Conservation (phyloP, 2,888 invertebrate species). For the Arge pagana region DNA sequence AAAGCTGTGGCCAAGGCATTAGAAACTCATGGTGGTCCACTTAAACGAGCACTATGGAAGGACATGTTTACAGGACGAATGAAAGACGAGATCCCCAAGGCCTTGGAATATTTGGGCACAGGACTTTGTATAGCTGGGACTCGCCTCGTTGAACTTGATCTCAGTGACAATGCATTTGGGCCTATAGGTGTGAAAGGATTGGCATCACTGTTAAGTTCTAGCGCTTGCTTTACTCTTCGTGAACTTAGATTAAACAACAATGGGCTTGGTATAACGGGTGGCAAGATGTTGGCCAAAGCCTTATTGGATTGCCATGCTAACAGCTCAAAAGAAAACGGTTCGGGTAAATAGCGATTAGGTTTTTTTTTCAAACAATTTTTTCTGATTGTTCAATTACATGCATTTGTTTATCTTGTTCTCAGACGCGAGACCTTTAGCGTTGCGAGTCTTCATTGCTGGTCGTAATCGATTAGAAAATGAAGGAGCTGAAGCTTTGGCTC, state of each 20-base stretch:
- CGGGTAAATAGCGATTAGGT: slow-evolving; percentile 7
- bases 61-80: slow-evolving; percentile 96
- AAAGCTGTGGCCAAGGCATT: slow-evolving; percentile 81
- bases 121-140: slow-evolving; percentile 83
- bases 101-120: slow-evolving; percentile 76
- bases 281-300: slow-evolving; percentile 78
- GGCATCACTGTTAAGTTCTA: slow-evolving; percentile 79
- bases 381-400: background rate
- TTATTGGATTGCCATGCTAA: slow-evolving; percentile 70
- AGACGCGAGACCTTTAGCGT: slow-evolving; percentile 65
- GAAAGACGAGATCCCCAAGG: slow-evolving; percentile 93
- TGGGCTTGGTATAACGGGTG: slow-evolving; percentile 91
- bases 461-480: slow-evolving; percentile 94
- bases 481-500: slow-evolving; percentile 83
- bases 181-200: slow-evolving; percentile 92
- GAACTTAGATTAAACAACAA: slow-evolving; percentile 91
- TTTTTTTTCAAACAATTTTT: background rate
- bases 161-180: slow-evolving; percentile 97
- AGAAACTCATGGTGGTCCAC: slow-evolving; percentile 75
- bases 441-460: slow-evolving; percentile 89
- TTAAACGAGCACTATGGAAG: slow-evolving; percentile 84
- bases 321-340: slow-evolving; percentile 67
- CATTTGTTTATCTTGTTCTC: background rate
- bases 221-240: slow-evolving; percentile 82
- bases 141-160: slow-evolving; percentile 80